phyloP scores from a whole-genome alignment of 2,888 invertebrate genomes.

The Trachelus tabidus region DNA sequence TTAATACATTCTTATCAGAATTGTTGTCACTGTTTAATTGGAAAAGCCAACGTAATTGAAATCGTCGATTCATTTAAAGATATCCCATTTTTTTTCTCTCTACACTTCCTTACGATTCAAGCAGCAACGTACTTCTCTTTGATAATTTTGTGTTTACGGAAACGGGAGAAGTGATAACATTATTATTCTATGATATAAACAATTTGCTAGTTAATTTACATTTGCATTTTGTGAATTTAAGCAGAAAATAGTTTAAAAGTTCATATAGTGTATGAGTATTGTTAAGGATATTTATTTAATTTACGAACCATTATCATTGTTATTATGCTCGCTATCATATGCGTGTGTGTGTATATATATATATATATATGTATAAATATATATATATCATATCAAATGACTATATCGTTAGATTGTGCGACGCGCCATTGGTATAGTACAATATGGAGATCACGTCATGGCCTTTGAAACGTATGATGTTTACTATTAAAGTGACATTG shows the following conservation, averaged over 20 bases:
- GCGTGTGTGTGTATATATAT: too few relatives aligned
- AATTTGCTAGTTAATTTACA: background rate
- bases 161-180: background rate
- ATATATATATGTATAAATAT: too few relatives aligned
- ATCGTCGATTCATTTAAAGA: background rate
- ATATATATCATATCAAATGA: too few relatives aligned
- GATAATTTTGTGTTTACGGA: background rate
- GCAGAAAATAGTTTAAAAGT: background rate
- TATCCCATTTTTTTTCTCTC: background rate
- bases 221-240: background rate
- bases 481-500: background rate
- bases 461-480: background rate
- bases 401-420: background rate
- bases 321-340: background rate
- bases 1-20: background rate
- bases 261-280: background rate
- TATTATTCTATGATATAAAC: background rate
- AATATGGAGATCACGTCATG: background rate
- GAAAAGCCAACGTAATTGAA: background rate
- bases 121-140: background rate
- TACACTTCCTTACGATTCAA: background rate
- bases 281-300: background rate
- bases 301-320: background rate
- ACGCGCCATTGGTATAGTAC: background rate
- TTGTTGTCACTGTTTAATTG: background rate